Base-by-base conservation (phyloP, 1,140 invertebrate species). In the Colletes latitarsis region DNA sequence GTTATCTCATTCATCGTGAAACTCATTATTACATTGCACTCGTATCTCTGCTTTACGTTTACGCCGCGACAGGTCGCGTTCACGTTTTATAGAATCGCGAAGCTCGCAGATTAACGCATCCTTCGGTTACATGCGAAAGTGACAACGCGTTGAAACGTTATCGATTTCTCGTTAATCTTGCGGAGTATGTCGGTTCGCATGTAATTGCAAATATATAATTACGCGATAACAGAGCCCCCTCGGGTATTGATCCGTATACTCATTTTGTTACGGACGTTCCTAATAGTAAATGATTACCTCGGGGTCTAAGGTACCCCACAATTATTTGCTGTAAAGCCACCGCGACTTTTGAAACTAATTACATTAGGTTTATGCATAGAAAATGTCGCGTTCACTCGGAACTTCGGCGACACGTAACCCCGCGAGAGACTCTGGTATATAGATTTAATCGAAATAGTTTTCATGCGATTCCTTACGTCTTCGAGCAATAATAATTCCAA, bases 181-280 rank as follows among this genome's bases (percentile, higher is more conserved):
- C 12, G 6, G 39, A 60, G 14, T 14, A 63, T 63, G 60, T 81
- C 46, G 57, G 73, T 73, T 70, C 53, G 14, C 53, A 9, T 39
- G 55, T 43, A 46, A 70, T 55, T 81, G 39, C 62, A 81, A 85
- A 77, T 77, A 70, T 82, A 82, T 73, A 73, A 73, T 30, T 19
- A 76, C 12, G 46, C 57, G 12, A 64, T n/a, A 19, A 55, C 60
- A 82, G 69, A 74, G 71, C 53, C 1, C 41, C 8, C 30, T 30
- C 30, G 30, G 49, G 69, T 85, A 85, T 85, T 73, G 82, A 85
- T 85, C 83, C 71, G 5, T 9, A 6, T 62, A 14, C 68, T 55
- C 73, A 58, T 81, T 55, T 60, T 67, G 49, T 68, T 70, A 69
- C 57, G 55, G 30, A 15, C 30, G 41, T 49, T 76, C 64, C 46